These are phyloP conservation scores for Porites cylindrica DNA, from an alignment of 92 coral and sea anemone genomes.

Conservation along the genomic window DNA sequence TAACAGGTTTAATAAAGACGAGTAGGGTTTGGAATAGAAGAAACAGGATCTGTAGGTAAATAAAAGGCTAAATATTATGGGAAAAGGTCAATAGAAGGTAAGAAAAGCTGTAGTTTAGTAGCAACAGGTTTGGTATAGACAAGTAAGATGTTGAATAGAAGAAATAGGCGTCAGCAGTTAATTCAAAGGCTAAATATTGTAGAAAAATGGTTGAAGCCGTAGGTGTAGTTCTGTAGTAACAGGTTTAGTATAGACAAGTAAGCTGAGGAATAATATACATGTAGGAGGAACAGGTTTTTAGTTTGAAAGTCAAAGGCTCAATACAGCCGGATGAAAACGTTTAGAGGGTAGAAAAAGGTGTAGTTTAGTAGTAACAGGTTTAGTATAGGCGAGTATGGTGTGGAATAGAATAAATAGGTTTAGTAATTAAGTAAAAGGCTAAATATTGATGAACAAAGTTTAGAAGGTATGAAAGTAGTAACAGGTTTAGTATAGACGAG, in stretches of 20 bases:
- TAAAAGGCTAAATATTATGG: neutral
- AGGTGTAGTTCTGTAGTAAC: neutral
- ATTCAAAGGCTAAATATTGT: neutral
- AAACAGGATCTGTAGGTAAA: neutral
- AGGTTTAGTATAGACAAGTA: neutral
- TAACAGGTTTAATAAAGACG: neutral
- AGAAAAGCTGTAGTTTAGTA: neutral
- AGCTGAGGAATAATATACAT: neutral
- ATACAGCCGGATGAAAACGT: neutral
- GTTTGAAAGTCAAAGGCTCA: neutral
- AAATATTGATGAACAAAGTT: neutral
- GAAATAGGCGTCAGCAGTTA: neutral
- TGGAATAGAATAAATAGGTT: neutral
- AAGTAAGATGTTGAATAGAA: neutral
- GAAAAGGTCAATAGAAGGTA: neutral
- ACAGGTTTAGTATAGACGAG: neutral
- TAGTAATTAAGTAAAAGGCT: neutral
- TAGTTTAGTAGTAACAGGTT: neutral
- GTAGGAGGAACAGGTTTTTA: neutral
- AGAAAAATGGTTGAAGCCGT: neutral
- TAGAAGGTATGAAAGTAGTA: neutral
- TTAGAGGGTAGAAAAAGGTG: neutral
- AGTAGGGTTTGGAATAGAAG: neutral
- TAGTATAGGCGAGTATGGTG: neutral
- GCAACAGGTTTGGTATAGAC: neutral